These are phyloP conservation scores for Sialia sialis DNA, from an alignment of 2,113 vertebrate species.

Conservation along the genomic window DNA sequence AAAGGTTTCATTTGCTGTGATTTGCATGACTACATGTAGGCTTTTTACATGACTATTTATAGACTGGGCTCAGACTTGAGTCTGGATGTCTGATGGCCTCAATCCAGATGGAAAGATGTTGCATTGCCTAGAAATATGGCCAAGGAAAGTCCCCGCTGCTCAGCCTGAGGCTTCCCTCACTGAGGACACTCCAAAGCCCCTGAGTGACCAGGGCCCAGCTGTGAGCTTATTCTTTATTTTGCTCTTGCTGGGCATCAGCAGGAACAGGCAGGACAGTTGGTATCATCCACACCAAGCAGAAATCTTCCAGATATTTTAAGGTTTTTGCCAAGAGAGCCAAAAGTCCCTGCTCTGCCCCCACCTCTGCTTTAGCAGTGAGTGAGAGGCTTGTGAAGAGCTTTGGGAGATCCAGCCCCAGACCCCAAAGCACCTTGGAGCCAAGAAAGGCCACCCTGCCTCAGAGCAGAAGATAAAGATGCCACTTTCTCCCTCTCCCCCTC, in stretches of 20 bases:
- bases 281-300: not conserved
- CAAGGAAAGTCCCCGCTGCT: not conserved
- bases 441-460: not conserved
- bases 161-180: not conserved
- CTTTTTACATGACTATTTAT: constrained; percentile 3
- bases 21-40: not conserved
- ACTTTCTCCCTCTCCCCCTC: not conserved
- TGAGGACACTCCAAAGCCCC: not conserved
- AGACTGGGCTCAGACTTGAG: not conserved
- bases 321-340: not conserved
- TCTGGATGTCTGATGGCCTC: not conserved
- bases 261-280: not conserved
- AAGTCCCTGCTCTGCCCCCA: not conserved
- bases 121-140: not conserved
- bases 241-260: not conserved
- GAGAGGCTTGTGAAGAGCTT: not conserved
- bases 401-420: not conserved
- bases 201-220: not conserved
- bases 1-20: not conserved
- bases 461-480: not conserved
- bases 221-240: not conserved
- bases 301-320: not conserved
- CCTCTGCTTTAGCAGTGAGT: not conserved
- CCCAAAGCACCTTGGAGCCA: not conserved
- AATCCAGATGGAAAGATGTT: not conserved